Evolutionary conservation across 2,888 invertebrate species (phyloP), one percentile per base, ranked within the genome.

Genomic region (Cryptophagus acutangulus): DNA sequence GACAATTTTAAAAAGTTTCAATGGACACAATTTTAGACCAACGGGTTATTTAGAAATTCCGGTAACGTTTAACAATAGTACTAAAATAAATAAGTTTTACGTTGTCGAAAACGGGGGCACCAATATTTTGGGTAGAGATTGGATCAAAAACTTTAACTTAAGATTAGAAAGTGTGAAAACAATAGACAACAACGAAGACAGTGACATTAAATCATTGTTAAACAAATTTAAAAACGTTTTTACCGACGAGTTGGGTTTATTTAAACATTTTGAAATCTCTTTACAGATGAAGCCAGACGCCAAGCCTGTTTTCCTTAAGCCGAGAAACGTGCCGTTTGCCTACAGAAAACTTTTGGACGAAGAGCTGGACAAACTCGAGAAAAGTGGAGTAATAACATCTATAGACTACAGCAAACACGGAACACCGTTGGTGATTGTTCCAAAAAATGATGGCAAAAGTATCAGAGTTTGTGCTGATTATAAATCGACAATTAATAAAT

Each of bases 201-300:
- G 13, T 13, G 8, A 10, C 17, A n/a, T 17, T 12, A n/a, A n/a
- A n/a, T n/a, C n/a, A n/a, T 2, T 25, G 16, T n/a, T 39, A 15
- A 10, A 31, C 17, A 33, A 26, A 33, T 33, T 33, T 33, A 33
- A 15, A 1, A 8, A 29, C 4, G 13, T 40, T 20, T 40, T 40
- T 35, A 15, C 20, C 4, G 20, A 25, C 9, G 33, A 33, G 3
- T 17, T 28, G 8, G 30, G 40, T 2, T 30, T 17, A 14, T 40
- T 36, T 28, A 35, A 40, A 30, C 14, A 20, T 20, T 6, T 5
- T 15, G 30, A 36, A 10, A 29, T 40, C 4, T 34, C 40, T 14
- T 40, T 34, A n/a, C 40, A 40, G 30, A 12, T 40, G 6, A 36
- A 35, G 15, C 35, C 40, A 12, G 13, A 28, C 9, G 34, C 35